phyloP scores from a whole-genome alignment of 2,113 vertebrate genomes.

The Brachyhypopomus gauderio region DNA sequence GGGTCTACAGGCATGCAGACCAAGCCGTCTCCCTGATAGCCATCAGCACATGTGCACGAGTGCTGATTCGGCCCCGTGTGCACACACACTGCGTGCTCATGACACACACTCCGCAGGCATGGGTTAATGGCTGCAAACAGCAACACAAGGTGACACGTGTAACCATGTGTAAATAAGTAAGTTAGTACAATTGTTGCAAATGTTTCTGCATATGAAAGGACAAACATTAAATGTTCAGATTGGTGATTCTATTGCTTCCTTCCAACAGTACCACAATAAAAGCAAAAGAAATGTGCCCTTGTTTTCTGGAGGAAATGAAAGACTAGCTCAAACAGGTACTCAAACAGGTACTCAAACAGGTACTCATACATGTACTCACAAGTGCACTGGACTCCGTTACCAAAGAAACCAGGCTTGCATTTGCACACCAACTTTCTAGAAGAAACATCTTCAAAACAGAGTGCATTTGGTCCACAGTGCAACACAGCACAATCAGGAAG shows the following conservation, averaged over 20 bases:
- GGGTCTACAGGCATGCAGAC: constrained; percentile 84
- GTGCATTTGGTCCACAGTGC: constrained; percentile 76
- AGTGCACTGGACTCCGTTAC: constrained; percentile 69
- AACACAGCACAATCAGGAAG: constrained; percentile 77
- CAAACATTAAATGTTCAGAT: no score
- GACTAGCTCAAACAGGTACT: neutral
- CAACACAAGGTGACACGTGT: neutral
- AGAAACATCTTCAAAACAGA: constrained; percentile 75
- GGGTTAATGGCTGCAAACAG: constrained; percentile 84
- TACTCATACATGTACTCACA: constrained; percentile 76
- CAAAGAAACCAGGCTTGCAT: constrained; percentile 77
- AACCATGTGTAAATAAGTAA: no score
- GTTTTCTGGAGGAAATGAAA: neutral
- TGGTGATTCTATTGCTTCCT: no score
- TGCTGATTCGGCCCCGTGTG: constrained; percentile 83
- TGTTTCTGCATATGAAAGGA: no score
- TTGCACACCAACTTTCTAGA: constrained; percentile 75
- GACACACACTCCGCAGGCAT: constrained; percentile 77
- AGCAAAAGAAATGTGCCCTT: no score
- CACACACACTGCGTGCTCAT: constrained; percentile 75
- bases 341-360: constrained; percentile 70
- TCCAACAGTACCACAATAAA: neutral
- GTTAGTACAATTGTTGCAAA: no score
- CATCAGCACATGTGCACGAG: constrained; percentile 78
- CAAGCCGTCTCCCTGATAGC: constrained; percentile 83